Evolutionary conservation across 2,888 invertebrate species (phyloP).

Genomic region (Galerucella nymphaeae): DNA sequence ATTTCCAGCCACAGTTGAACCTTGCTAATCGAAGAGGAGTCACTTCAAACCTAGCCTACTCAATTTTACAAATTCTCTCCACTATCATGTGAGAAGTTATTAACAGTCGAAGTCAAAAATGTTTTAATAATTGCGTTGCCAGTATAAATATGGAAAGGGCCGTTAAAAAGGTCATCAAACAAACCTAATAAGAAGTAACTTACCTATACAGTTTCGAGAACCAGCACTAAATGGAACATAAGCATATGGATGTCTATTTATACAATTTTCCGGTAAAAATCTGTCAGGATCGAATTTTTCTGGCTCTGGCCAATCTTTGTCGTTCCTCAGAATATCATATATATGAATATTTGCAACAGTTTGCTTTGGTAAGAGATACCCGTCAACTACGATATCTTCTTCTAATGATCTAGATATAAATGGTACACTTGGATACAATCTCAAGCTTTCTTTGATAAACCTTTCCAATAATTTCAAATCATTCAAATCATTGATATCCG

Average conservation of each 20-base stretch:
- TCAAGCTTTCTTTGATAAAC: slow-evolving; percentile 61
- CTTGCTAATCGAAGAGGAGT: too few species aligned
- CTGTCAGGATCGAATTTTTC: slow-evolving; percentile 76
- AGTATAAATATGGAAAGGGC: too few species aligned
- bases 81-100: too few species aligned
- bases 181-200: background rate
- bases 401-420: slow-evolving; percentile 56
- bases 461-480: slow-evolving; percentile 61
- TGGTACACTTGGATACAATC: slow-evolving; percentile 62
- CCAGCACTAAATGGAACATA: slow-evolving; percentile 78
- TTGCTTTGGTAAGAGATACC: slow-evolving; percentile 66
- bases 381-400: slow-evolving; percentile 52
- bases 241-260: slow-evolving; percentile 71
- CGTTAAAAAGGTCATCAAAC: too few species aligned
- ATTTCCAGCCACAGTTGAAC: too few species aligned
- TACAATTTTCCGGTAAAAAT: slow-evolving; percentile 72
- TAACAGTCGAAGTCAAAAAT: too few species aligned
- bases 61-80: too few species aligned
- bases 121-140: too few species aligned
- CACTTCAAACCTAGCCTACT: too few species aligned
- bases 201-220: slow-evolving; percentile 76
- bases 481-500: slow-evolving; percentile 56
- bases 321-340: slow-evolving; percentile 74
- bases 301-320: slow-evolving; percentile 73
- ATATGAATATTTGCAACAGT: slow-evolving; percentile 69